Evolutionary conservation across 2,888 invertebrate species (phyloP), one percentile per base, ranked within the genome.

Genomic region (Melinopterus prodromus): DNA sequence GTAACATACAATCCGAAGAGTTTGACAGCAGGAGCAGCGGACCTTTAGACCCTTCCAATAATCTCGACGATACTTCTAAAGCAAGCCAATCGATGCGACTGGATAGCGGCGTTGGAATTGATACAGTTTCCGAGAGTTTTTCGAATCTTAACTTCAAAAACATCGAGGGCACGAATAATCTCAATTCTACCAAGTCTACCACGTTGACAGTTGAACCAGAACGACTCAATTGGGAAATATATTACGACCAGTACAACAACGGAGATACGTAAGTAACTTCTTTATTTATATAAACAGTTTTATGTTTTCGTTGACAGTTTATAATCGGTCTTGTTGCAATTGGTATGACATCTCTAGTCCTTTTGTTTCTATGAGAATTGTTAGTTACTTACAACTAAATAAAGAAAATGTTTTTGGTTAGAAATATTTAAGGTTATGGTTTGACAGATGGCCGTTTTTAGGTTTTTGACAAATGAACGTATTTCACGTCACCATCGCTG

Each of bases 211-310:
- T 36, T 26, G 77, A 72, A 15, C 72, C 79, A 9, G 35, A 77
- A 75, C 77, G 77, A 83, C 90, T 90, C 82, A 90, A 92, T 77
- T 93, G 94, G 92, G 91, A 93, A 85, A 89, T 93, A 84, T 93
- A 94, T 84, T 96, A 94, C 88, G 91, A 93, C 83, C 96, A 95
- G 86, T 95, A 97, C 88, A 93, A 94, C 83, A 96, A 96, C 85
- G 97, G 97, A 84, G 96, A 97, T 89, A 96, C 97, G 96, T 97
- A 92, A 95, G 96, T 93, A 80, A 71, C 37, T 69, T 70, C 37
- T 69, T 70, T 80, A 16, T 76, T 69, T 15, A 71, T 15, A 14
- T n/a, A 71, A 9, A 26, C 71, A 3, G 12, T 26, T 71, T 71
- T 71, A 71, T 71, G 1, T 71, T 71, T 14, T 26, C 36, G 3